Evolutionary conservation across 2,888 invertebrate genomes (phyloP), one percentile per base, ranked within the genome.

Genomic region (Empis stercorea): DNA sequence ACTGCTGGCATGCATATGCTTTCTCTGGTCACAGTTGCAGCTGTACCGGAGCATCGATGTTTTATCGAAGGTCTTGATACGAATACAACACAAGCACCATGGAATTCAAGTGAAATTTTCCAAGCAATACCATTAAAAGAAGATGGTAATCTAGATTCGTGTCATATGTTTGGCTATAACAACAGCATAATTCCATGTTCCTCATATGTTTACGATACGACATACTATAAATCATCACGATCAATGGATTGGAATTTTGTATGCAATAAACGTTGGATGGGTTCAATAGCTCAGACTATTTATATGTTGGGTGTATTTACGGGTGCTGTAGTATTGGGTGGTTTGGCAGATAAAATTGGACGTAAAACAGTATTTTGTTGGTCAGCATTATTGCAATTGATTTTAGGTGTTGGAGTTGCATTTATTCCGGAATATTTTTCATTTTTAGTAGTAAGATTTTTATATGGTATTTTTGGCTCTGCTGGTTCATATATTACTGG

Each of bases 221-320:
- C 78, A 0, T 85, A 85, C 59, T 81, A 84, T 54, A 66, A 77
- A 48, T 78, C 81, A 0, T 84, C 87, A 0, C 75, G 83, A 44
- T 79, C 79, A 10, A 86, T 87, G 14, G 87, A 91, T 64, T 89
- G 88, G 88, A 71, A 81, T 60, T 77, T 88, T 45, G 84, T 89
- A 2, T 91, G 91, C 61, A 77, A 81, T 52, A 71, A 74, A 50
- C 73, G 86, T 53, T 89, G 87, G 87, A 81, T 81, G 79, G 84
- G 85, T 2, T 82, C 88, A 2, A 63, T 86, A 16, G 82, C 86
- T 0, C 88, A 89, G 62, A 80, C 84, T 5, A 57, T 66, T 34
- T 34, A 34, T 43, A 89, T 91, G 89, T 73, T 87, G 59, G 89
- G 89, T 9, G 87, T 87, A 5, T 81, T 89, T 54, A 71, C 78